Evolutionary conservation across 2,113 vertebrate species (phyloP).

Genomic region (Burhinus oedicnemus): DNA sequence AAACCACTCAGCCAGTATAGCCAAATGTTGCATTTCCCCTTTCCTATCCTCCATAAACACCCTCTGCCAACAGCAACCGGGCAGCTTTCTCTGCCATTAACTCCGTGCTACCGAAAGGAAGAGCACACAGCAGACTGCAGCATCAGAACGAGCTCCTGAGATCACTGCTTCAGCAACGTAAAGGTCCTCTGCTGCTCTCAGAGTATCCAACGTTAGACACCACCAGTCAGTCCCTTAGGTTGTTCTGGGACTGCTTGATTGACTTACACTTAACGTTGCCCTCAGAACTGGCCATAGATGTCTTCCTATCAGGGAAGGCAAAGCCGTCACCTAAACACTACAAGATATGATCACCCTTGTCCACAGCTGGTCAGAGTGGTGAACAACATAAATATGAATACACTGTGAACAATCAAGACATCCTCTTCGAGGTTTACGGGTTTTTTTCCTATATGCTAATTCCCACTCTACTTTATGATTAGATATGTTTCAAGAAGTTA

Average conservation of each 20-base stretch:
- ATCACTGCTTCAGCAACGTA: neutral
- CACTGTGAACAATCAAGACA: neutral
- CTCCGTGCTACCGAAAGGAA: neutral
- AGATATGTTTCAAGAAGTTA: neutral
- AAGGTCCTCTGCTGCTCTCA: neutral
- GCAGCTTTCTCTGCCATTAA: neutral
- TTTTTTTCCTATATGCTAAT: neutral
- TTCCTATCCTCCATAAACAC: neutral
- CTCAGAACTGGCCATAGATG: neutral
- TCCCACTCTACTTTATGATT: neutral
- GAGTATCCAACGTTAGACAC: neutral
- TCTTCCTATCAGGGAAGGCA: neutral
- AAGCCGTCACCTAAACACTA: neutral
- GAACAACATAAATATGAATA: neutral
- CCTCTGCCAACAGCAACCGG: neutral
- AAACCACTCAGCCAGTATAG: neutral
- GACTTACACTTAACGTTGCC: fast-evolving
- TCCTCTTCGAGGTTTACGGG: neutral
- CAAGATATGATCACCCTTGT: neutral
- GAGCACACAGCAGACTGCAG: neutral
- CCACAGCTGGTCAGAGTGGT: neutral
- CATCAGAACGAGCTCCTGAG: neutral
- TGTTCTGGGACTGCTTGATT: neutral
- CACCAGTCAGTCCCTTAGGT: neutral
- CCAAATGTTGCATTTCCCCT: neutral